phyloP scores from a whole-genome alignment of 2,113 vertebrate species.

The Emydura subglobosa region DNA sequence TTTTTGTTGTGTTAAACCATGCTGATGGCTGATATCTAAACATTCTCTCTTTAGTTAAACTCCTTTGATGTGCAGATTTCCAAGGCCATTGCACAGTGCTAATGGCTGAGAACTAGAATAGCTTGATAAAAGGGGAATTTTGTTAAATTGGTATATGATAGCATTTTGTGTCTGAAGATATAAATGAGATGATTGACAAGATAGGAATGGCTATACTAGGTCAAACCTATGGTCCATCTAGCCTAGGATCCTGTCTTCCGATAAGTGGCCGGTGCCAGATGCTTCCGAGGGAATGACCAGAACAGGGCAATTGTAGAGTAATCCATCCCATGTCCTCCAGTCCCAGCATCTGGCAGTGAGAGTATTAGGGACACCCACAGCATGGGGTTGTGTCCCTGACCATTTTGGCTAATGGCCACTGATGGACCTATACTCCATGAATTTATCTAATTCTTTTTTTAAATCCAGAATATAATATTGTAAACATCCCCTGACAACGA shows the following conservation, averaged over 20 bases:
- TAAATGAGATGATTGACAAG: rapidly evolving
- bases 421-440: background rate
- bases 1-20: background rate
- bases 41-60: background rate
- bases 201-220: background rate
- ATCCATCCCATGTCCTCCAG: background rate
- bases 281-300: background rate
- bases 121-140: background rate
- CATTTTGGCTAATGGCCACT: background rate
- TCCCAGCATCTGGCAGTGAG: background rate
- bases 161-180: background rate
- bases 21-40: background rate
- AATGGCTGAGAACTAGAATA: background rate
- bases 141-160: background rate
- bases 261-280: background rate
- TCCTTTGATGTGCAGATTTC: background rate
- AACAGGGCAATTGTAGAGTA: background rate
- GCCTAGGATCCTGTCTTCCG: background rate
- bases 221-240: background rate
- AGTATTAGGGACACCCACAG: background rate
- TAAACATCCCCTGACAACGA: too few relatives aligned
- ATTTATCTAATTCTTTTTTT: background rate
- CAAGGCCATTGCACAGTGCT: background rate
- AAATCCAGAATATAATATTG: too few relatives aligned
- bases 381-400: background rate